phyloP scores from a whole-genome alignment of 2,888 invertebrate genomes.

The Meteorus colon region DNA sequence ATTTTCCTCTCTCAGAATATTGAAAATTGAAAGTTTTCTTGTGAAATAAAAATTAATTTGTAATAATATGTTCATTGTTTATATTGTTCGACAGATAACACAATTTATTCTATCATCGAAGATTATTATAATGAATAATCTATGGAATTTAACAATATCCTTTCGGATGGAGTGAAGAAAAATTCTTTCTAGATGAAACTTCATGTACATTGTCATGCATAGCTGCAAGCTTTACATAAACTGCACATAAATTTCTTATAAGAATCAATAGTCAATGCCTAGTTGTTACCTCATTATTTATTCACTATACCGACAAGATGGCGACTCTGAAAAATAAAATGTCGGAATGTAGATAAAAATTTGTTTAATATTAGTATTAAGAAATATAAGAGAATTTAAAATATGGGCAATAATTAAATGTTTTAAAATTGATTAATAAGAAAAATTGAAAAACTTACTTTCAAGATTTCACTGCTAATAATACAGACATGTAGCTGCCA shows the following conservation, averaged over 20 bases:
- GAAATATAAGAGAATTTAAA: neutral
- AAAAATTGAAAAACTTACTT: neutral
- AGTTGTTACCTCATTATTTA: neutral
- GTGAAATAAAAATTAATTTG: no score
- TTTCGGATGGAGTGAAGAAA: no score
- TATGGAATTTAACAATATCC: no score
- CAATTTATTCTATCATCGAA: no score
- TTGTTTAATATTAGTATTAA: neutral
- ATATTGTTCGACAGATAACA: no score
- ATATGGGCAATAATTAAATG: neutral
- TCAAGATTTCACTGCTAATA: conserved; percentile 14
- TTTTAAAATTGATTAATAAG: no score
- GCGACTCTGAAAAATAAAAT: neutral
- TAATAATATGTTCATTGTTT: no score
- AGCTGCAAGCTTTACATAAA: neutral
- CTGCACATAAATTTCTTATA: neutral
- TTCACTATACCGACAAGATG: neutral
- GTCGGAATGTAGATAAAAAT: neutral
- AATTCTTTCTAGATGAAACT: neutral
- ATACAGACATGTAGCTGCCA: conserved; percentile 2
- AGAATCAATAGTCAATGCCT: conserved; percentile 2
- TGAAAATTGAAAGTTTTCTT: no score
- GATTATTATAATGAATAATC: no score
- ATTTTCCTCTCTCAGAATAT: no score
- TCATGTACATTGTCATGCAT: neutral